Percentiles rank a stretch among this genome's conserved stretches.
phyloP scores from a whole-genome alignment of 2,888 invertebrate species.

The Chrysomela aeneicollis region DNA sequence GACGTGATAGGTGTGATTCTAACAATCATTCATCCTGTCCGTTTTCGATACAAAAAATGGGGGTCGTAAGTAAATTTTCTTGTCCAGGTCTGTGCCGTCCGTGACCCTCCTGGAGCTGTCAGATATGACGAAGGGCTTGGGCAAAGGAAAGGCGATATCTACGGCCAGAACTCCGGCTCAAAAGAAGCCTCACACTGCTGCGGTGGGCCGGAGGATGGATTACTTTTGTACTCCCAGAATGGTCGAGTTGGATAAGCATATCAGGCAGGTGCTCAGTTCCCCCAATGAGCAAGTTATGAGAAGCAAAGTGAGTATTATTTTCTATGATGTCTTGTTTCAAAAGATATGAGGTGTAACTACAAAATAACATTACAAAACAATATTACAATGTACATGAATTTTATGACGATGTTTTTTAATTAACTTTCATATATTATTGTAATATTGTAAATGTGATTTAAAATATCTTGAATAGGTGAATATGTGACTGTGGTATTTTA shows the following conservation, averaged over 20 bases:
- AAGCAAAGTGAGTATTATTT: neutral
- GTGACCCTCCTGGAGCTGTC: slow-evolving; percentile 34
- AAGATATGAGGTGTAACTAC: too few relatives aligned
- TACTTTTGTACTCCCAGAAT: slow-evolving; percentile 9
- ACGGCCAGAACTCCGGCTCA: slow-evolving; percentile 24
- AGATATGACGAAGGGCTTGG: slow-evolving; percentile 24
- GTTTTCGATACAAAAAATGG: too few relatives aligned
- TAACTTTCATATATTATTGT: too few relatives aligned
- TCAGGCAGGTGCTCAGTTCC: slow-evolving; percentile 12
- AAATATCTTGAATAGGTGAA: too few relatives aligned
- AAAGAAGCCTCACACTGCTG: slow-evolving; percentile 26
- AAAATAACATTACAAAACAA: too few relatives aligned
- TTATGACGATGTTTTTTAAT: too few relatives aligned
- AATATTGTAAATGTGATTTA: too few relatives aligned
- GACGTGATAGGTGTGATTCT: too few relatives aligned
- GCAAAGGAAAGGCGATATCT: slow-evolving; percentile 40
- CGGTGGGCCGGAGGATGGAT: slow-evolving; percentile 1
- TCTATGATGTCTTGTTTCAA: too few relatives aligned
- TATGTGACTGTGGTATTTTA: too few relatives aligned
- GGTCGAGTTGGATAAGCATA: slow-evolving; percentile 3
- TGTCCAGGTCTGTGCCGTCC: slow-evolving; percentile 26
- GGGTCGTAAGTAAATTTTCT: slow-evolving; percentile 1
- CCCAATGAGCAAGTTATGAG: slow-evolving; percentile 9
- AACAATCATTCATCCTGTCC: too few relatives aligned
- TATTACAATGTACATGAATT: too few relatives aligned